Percentiles rank a stretch among this genome's conserved stretches.
These are phyloP conservation scores for Troides helena DNA, from an alignment of 2,888 invertebrate species.

Conservation along the genomic window DNA sequence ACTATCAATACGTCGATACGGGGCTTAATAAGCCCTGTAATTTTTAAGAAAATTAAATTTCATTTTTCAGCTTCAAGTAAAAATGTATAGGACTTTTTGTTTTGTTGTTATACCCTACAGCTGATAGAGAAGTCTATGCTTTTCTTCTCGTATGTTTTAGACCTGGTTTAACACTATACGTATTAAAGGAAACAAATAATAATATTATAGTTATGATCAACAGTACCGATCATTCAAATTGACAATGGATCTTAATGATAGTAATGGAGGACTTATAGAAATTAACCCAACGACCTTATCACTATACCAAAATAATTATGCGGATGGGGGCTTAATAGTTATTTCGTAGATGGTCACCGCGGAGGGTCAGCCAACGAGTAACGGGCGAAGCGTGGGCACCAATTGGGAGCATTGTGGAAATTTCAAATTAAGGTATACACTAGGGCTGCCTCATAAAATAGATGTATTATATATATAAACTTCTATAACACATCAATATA, in stretches of 20 bases:
- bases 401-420: conserved; percentile 67
- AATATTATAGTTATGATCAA: background rate
- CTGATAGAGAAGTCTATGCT: no score
- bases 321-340: conserved; percentile 71
- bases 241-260: background rate
- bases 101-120: no score
- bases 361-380: conserved; percentile 66
- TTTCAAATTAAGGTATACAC: conserved; percentile 57
- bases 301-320: conserved; percentile 38
- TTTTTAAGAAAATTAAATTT: no score
- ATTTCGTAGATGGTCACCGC: conserved; percentile 59
- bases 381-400: conserved; percentile 65
- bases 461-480: background rate
- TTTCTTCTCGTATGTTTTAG: no score
- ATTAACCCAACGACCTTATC: conserved; percentile 24
- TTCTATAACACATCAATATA: background rate
- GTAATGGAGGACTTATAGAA: background rate
- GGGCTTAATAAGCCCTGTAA: no score
- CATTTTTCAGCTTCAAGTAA: no score
- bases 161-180: no score
- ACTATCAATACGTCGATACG: no score
- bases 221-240: background rate
- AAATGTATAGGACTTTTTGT: no score
- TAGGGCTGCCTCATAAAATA: conserved; percentile 48
- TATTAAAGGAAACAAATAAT: background rate